Evolutionary conservation across 2,888 invertebrate genomes (phyloP).

Genomic region (Pristionchus exspectatus): DNA sequence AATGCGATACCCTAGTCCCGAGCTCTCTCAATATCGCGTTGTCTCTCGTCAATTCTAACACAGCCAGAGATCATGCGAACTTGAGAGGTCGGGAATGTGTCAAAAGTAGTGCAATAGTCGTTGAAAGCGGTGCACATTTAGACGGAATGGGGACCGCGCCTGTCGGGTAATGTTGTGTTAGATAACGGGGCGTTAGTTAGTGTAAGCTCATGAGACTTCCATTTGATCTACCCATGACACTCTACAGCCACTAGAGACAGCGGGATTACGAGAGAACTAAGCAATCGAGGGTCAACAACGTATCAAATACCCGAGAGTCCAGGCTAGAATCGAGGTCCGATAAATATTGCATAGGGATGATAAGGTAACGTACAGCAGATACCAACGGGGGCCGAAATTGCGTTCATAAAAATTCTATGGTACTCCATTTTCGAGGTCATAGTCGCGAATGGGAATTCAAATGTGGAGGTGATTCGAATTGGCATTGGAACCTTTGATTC

Average conservation of each 20-base stretch:
- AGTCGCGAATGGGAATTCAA: neutral
- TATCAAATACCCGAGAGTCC: neutral
- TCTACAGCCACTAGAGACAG: neutral
- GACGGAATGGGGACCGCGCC: constrained; percentile 26
- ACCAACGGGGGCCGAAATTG: neutral
- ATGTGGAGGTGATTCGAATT: neutral
- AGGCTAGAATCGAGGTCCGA: neutral
- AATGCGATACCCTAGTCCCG: constrained; percentile 4
- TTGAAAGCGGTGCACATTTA: constrained; percentile 31
- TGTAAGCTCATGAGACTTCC: constrained; percentile 33
- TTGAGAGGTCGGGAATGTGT: constrained; percentile 23
- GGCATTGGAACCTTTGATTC: neutral
- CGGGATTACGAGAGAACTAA: neutral
- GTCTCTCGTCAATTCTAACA: neutral
- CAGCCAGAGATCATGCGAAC: neutral
- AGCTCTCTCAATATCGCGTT: neutral
- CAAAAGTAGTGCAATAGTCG: constrained; percentile 50
- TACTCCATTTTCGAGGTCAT: neutral
- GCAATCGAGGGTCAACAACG: neutral
- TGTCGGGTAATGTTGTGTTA: constrained; percentile 41
- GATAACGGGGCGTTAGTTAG: neutral
- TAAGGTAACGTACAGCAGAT: neutral
- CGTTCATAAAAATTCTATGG: constrained; percentile 8
- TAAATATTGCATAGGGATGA: neutral
- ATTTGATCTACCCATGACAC: neutral